Base-by-base conservation (phyloP, 2,888 invertebrate genomes). In the Cephalotes varians region DNA sequence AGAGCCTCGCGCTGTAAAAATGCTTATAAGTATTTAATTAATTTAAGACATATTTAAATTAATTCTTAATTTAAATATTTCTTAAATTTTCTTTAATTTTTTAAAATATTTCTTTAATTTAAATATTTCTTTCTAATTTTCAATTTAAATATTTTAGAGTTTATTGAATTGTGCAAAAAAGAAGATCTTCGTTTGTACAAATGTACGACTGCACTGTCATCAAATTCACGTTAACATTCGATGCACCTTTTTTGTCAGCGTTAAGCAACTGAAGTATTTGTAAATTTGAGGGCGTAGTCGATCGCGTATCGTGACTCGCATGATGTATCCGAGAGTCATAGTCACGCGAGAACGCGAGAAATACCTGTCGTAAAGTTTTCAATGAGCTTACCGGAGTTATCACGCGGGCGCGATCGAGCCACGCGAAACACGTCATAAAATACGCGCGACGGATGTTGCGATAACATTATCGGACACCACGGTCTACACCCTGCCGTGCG, bases 281-380 rank as follows among this genome's bases (percentile, higher is more conserved):
- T 40, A 25, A 64, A 64, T 34, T 34, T 15, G 15, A 25, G 28
- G 49, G 51, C 37, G 34, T n/a, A 67, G 21, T 21, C 37, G 72
- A 79, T 76, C 40, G n/a, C n/a, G 31, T 40, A 64, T 77, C 71
- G 54, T 51, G n/a, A 71, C 31, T 34, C 34, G 73, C 21, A 9
- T 37, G 34, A 18, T 49, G 67, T 60, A 47, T 15, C 25, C 69
- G 71, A 56, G 31, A 21, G 21, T 12, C 56, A 10, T 21, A 21
- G 77, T 79, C 77, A 79, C 77, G 77, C 56, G 56, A 79, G 44
- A 51, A 31, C 25, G 28, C 40, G 31, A 65, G 21, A 44, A 54
- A 51, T 21, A 21, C 18, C 28, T 25, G n/a, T n/a, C 77, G 44
- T 79, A 71, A 69, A 71, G 44, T 77, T 77, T 44, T 71, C 77